Evolutionary conservation across 2,797 vertebrate species (phyloP).

Genomic region (Leptatherina wallacei): DNA sequence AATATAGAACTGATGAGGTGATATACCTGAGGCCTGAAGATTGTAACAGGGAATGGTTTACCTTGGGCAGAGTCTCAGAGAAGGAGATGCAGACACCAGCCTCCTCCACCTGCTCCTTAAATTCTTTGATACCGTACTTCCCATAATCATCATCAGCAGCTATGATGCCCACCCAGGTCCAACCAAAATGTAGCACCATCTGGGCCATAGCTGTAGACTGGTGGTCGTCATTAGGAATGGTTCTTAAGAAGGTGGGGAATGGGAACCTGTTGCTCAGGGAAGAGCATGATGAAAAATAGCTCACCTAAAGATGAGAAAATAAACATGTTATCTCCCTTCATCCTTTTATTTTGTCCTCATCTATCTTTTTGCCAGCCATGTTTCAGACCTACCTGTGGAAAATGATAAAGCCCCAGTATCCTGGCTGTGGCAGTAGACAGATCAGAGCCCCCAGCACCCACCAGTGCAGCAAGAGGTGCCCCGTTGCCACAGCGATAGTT

Average conservation of each 20-base stretch:
- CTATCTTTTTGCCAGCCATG: not conserved
- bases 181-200: slow-evolving; percentile 87
- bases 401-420: slow-evolving; percentile 88
- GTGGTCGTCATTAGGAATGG: slow-evolving; percentile 83
- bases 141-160: slow-evolving; percentile 89
- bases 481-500: slow-evolving; percentile 88
- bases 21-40: not conserved
- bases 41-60: slow-evolving; percentile 25
- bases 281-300: slow-evolving; percentile 86
- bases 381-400: slow-evolving; percentile 82
- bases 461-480: slow-evolving; percentile 81
- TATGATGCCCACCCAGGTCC: slow-evolving; percentile 89
- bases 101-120: slow-evolving; percentile 87
- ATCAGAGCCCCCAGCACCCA: slow-evolving; percentile 87
- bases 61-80: slow-evolving; percentile 88
- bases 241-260: slow-evolving; percentile 88
- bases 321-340: not conserved
- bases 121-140: slow-evolving; percentile 89
- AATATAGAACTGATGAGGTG: not conserved
- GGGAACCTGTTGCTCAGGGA: slow-evolving; percentile 89
- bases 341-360: not conserved
- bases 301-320: slow-evolving; percentile 77
- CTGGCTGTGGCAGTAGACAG: slow-evolving; percentile 88
- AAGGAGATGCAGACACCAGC: slow-evolving; percentile 87
- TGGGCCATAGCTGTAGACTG: slow-evolving; percentile 86